phyloP scores from a whole-genome alignment of 2,113 vertebrate genomes.

The Saguinus midas region DNA sequence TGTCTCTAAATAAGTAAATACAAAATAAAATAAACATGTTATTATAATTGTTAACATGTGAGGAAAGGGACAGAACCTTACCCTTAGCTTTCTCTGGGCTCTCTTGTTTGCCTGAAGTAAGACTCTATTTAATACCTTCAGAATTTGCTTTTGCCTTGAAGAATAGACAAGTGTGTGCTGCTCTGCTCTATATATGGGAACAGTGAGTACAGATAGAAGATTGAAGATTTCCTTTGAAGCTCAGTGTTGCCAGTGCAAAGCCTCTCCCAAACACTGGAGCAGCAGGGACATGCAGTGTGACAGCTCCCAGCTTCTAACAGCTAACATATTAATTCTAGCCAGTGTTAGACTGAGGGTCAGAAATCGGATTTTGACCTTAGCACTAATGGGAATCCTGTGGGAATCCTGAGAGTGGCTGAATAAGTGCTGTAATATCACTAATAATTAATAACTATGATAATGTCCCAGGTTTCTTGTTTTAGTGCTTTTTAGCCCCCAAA shows the following conservation, averaged over 20 bases:
- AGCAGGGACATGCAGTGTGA: neutral
- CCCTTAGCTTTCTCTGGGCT: conserved; percentile 55
- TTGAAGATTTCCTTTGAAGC: conserved; percentile 81
- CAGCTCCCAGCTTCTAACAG: conserved; percentile 3
- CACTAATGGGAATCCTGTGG: neutral
- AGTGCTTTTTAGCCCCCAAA: conserved; percentile 5
- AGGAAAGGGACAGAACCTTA: neutral
- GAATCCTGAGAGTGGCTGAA: conserved; percentile 9
- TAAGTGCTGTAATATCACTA: neutral
- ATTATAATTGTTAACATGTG: conserved; percentile 13
- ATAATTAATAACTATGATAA: conserved; percentile 43
- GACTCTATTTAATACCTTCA: conserved; percentile 72
- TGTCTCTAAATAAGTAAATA: too few species aligned
- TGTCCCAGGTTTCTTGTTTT: conserved; percentile 18
- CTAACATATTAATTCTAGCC: conserved; percentile 40
- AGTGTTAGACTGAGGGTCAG: neutral
- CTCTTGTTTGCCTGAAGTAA: conserved; percentile 66
- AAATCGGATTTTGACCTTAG: conserved; percentile 49
- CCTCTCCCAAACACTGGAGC: conserved; percentile 62
- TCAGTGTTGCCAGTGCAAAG: conserved; percentile 55
- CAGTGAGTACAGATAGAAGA: conserved; percentile 80
- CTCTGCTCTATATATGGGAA: conserved; percentile 77
- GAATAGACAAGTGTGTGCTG: conserved; percentile 78
- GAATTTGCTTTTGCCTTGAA: conserved; percentile 78
- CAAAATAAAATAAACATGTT: neutral